These are phyloP conservation scores for Cryptotis parvus DNA, from an alignment of 2,113 vertebrate genomes.

Conservation along the genomic window DNA sequence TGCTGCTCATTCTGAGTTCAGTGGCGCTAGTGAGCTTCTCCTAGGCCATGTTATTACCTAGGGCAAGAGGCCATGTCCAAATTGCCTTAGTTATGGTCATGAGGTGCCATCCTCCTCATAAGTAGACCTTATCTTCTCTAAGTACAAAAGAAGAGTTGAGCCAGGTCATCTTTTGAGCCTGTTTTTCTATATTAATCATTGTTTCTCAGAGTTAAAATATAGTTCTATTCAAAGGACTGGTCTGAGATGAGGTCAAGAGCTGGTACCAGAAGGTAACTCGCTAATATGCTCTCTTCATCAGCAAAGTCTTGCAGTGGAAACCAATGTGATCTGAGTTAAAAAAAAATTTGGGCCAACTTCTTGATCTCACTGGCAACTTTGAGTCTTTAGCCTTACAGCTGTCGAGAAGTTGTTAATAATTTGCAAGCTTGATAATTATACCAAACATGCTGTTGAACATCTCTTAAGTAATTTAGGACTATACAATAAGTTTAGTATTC, in stretches of 20 bases:
- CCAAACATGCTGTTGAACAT: neutral
- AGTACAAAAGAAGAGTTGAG: neutral
- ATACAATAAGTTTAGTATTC: neutral
- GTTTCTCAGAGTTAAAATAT: neutral
- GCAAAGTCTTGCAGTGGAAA: neutral
- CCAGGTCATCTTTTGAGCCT: neutral
- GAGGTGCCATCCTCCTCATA: neutral
- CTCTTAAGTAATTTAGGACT: neutral
- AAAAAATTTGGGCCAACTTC: neutral
- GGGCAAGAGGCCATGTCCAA: neutral
- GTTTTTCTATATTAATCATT: slow-evolving; percentile 31
- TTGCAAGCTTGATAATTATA: neutral
- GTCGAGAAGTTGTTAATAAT: neutral
- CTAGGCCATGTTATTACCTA: neutral
- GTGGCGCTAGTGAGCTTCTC: neutral
- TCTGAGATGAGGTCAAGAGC: neutral
- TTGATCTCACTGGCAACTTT: neutral
- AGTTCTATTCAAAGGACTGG: neutral
- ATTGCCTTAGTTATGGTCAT: neutral
- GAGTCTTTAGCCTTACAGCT: neutral
- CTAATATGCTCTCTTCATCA: neutral
- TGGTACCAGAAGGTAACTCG: neutral
- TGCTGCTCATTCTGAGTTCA: neutral
- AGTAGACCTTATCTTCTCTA: neutral
- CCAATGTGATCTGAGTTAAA: neutral